Evolutionary conservation across 2,113 vertebrate species (phyloP).

Genomic region (Scortum barcoo): DNA sequence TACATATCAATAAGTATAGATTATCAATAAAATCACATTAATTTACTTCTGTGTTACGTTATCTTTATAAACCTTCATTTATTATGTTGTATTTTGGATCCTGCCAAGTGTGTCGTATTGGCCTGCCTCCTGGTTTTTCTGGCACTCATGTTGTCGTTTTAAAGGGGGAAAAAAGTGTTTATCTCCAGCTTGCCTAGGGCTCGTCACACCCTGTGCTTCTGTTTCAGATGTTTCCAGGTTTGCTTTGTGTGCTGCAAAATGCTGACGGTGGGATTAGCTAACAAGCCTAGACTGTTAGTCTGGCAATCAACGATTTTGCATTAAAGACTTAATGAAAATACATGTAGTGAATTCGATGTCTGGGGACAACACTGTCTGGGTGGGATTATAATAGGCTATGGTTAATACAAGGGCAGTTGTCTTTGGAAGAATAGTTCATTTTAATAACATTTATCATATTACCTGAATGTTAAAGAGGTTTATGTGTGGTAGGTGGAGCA

Average conservation of each 20-base stretch:
- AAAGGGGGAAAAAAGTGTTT: slow-evolving; percentile 8
- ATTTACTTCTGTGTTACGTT: background rate
- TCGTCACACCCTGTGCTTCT: background rate
- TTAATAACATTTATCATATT: slow-evolving; percentile 8
- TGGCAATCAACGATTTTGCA: slow-evolving; percentile 2
- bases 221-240: slow-evolving; percentile 7
- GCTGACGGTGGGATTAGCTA: background rate
- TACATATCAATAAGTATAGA: background rate
- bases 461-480: background rate
- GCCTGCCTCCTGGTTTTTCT: background rate
- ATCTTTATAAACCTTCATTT: background rate
- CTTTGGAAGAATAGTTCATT: slow-evolving; percentile 12
- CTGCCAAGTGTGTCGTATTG: background rate
- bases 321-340: slow-evolving; percentile 9
- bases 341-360: slow-evolving; percentile 12
- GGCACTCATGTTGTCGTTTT: background rate
- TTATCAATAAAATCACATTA: background rate
- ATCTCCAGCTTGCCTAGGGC: background rate
- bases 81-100: background rate
- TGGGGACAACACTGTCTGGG: slow-evolving; percentile 11
- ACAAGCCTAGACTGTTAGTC: background rate
- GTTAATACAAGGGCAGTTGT: slow-evolving; percentile 22
- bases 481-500: background rate
- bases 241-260: background rate
- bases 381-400: slow-evolving; percentile 10